These are phyloP conservation scores for Blastobasis adustella DNA, from an alignment of 2,888 invertebrate genomes.

Conservation along the genomic window DNA sequence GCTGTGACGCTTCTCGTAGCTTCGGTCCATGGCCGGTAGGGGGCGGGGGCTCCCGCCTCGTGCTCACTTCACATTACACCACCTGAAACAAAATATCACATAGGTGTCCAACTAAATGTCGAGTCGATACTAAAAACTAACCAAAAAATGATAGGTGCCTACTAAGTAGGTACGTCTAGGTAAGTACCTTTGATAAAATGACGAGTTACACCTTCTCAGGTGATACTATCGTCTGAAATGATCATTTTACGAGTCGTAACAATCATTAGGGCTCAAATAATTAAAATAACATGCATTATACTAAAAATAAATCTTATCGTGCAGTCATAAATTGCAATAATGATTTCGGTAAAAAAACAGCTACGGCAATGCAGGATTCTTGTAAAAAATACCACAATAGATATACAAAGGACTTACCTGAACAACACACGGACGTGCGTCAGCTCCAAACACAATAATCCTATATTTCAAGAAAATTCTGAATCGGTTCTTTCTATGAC, in stretches of 20 bases:
- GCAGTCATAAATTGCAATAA: conserved; percentile 8
- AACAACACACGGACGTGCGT: conserved; percentile 54
- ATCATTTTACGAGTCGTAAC: too few relatives aligned
- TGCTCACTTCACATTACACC: conserved; percentile 56
- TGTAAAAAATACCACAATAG: conserved; percentile 10
- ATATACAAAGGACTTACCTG: conserved; percentile 49
- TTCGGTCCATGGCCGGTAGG: conserved; percentile 53
- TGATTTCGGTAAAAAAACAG: background rate
- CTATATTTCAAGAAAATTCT: conserved; percentile 42
- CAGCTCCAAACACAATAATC: conserved; percentile 41
- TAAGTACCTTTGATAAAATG: too few relatives aligned
- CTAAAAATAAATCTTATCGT: conserved; percentile 33
- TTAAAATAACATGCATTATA: background rate
- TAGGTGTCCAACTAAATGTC: too few relatives aligned
- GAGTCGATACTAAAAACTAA: too few relatives aligned
- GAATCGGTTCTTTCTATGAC: conserved; percentile 39
- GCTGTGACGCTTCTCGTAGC: conserved; percentile 59
- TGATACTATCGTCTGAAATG: too few relatives aligned
- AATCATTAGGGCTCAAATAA: too few relatives aligned
- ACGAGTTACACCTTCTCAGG: too few relatives aligned
- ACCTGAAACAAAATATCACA: conserved; percentile 37
- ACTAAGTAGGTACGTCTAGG: too few relatives aligned
- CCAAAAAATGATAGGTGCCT: too few relatives aligned
- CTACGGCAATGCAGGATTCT: too few relatives aligned
- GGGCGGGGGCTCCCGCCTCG: conserved; percentile 44